Base-by-base conservation (phyloP, 1,140 invertebrate species). In the Aphaenogaster floridana region DNA sequence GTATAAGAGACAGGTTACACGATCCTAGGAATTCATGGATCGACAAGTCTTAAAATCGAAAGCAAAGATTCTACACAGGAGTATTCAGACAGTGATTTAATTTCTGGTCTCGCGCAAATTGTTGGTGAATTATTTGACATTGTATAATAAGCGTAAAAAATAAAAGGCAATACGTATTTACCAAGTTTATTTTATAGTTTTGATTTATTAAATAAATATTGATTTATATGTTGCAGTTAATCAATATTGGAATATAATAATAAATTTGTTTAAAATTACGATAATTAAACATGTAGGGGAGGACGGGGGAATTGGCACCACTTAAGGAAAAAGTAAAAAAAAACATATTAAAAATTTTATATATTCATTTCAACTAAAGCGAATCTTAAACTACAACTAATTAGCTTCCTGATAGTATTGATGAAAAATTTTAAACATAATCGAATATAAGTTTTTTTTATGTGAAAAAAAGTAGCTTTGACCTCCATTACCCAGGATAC, bases 41-140 rank as follows among this genome's bases (percentile, higher is more conserved):
- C n/a, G n/a, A n/a, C n/a, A n/a, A 34, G 13, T n/a, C 15, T 74
- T 89, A 71, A 48, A 28, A 54, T 94, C 2, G 86, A 92, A 61
- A 93, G 87, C 63, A 80, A 76, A 66, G 69, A 66, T 76, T 61
- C n/a, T 39, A 57, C 36, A 17, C 13, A 17, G 42, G 7, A 15
- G 13, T n/a, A 84, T 48, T 59, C 21, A 1, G 69, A 61, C 11
- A 71, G 36, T n/a, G 79, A 81, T 45, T 15, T 84, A 28, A 15
- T 84, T 34, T 84, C 80, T n/a, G 54, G 63, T 61, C 17, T 84
- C 13, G 80, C 80, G 1, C 17, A 76, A 36, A 57, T 69, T 21
- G 42, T 84, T 50, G 80, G 54, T 8, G 45, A 84, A 63, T 74
- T 84, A 8, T 17, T 84, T 34, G 69, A 84, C 6, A 36, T 84